Evolutionary conservation across 2,113 vertebrate species (phyloP), one percentile per base, ranked within the genome.

Genomic region (Cygnus buccinator): DNA sequence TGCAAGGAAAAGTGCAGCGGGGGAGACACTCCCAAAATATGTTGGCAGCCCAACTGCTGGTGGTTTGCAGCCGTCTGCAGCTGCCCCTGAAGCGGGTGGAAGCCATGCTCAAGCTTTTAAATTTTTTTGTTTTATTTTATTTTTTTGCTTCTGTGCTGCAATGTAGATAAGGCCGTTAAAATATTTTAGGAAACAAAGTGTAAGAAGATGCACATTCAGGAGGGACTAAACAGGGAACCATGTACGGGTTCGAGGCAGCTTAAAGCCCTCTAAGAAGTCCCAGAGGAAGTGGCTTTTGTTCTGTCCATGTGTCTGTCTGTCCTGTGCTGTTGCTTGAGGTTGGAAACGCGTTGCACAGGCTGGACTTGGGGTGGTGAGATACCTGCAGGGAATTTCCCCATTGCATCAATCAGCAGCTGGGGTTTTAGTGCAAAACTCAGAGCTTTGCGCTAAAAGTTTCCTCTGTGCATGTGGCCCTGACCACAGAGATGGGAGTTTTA

Each of bases 261-360:
- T 55, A 16, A 29, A 55, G 54, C 28, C 28, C 54, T 57, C 16
- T 17, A 57, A 18, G 54, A 16, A 57, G 54, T 17, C 29, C 54
- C 28, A 57, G 54, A 57, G 54, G 26, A 57, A 46, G 25, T 0
- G 0, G 6, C 44, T 44, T 28, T 43, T 18, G 29, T 13, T 35
- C 52, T 15, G 6, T 48, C 66, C 1, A 0, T 5, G 11, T 8
- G 28, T 87, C 54, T 28, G 25, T n/a, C 31, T 0, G 0, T 63
- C 28, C 9, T 4, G 41, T 18, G 19, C 11, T 20, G 25, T 18
- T 21, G 14, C 58, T 48, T 1, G 7, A n/a, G 50, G 37, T 21
- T 18, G 9, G 54, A 57, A 37, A 35, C 13, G 2, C 2, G 0
- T 14, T 2, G 16, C 3, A 1, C 1, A 33, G 39, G 31, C 48